A percentile compares a stretch with the other conserved stretches of the same genome.
Conservation (phyloP, 2,797 vertebrate species). For the Protonibea diacanthus region DNA sequence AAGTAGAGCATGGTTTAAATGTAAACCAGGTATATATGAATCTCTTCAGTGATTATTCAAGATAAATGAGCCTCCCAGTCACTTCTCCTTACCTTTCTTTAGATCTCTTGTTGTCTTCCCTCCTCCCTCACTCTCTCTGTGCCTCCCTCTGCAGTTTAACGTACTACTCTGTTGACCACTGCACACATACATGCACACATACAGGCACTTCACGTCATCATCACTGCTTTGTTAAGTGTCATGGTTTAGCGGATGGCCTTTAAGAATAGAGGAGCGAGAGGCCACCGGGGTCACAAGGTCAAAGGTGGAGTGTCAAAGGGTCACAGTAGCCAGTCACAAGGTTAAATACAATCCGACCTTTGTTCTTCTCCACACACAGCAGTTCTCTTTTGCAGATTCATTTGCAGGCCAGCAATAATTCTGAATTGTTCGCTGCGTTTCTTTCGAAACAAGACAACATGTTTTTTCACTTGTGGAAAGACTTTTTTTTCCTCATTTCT, state of each 20-base stretch:
- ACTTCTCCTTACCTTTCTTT: conserved; percentile 8
- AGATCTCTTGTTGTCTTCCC: conserved; percentile 16
- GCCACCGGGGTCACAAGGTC: conserved; percentile 50
- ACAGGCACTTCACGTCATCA: conserved; percentile 31
- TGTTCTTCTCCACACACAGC: conserved; percentile 29
- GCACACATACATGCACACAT: conserved; percentile 9
- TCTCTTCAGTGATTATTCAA: not conserved
- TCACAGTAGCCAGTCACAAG: conserved; percentile 44
- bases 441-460: not conserved
- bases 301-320: conserved; percentile 69
- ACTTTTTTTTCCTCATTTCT: not conserved
- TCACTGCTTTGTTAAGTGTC: conserved; percentile 44
- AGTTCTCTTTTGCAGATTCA: too few relatives aligned
- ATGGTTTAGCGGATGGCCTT: conserved; percentile 37
- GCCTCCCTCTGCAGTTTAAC: conserved; percentile 20
- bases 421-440: not conserved
- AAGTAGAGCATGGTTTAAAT: conserved; percentile 8
- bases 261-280: conserved; percentile 42
- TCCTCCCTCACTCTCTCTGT: conserved; percentile 38
- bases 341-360: conserved; percentile 50
- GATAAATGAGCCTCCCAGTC: not conserved
- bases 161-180: conserved; percentile 15
- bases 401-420: not conserved
- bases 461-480: conserved; percentile 6
- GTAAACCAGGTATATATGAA: not conserved